These are phyloP conservation scores for Tachuris rubrigastra DNA, from an alignment of 2,113 vertebrate genomes.

Conservation along the genomic window DNA sequence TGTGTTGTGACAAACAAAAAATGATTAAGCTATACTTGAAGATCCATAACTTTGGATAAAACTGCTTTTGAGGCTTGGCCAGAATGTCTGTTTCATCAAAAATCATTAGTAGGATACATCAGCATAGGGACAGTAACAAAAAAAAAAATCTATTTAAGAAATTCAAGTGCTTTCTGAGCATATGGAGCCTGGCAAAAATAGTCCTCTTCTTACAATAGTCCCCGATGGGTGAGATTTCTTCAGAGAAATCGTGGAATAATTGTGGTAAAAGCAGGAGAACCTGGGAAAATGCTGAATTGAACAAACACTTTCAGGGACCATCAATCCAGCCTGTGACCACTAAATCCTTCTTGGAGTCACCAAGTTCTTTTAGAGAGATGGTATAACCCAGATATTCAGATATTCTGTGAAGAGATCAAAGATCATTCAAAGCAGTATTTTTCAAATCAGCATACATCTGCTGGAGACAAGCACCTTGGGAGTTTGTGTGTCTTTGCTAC, in stretches of 20 bases:
- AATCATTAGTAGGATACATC: neutral
- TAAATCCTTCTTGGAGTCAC: neutral
- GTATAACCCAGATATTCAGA: neutral
- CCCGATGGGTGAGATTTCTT: constrained; percentile 34
- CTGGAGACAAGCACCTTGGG: neutral
- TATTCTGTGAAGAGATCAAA: constrained; percentile 7
- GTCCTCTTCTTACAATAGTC: constrained; percentile 52
- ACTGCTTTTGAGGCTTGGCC: neutral
- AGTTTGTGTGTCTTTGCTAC: neutral
- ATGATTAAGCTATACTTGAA: neutral
- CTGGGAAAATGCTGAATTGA: constrained; percentile 32
- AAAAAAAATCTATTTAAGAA: constrained; percentile 12
- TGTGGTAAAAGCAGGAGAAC: constrained; percentile 19
- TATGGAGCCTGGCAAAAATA: constrained; percentile 61
- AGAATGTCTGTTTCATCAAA: constrained; percentile 6
- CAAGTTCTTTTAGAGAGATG: neutral
- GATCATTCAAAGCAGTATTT: neutral
- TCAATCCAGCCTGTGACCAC: neutral
- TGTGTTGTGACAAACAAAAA: constrained; percentile 1
- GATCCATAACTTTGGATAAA: neutral
- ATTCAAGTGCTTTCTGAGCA: constrained; percentile 51
- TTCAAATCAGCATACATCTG: neutral
- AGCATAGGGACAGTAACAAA: neutral
- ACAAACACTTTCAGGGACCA: neutral
- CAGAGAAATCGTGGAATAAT: constrained; percentile 22